These are phyloP conservation scores for Cheilosia urbana DNA, from an alignment of 2,888 invertebrate genomes.

Conservation along the genomic window DNA sequence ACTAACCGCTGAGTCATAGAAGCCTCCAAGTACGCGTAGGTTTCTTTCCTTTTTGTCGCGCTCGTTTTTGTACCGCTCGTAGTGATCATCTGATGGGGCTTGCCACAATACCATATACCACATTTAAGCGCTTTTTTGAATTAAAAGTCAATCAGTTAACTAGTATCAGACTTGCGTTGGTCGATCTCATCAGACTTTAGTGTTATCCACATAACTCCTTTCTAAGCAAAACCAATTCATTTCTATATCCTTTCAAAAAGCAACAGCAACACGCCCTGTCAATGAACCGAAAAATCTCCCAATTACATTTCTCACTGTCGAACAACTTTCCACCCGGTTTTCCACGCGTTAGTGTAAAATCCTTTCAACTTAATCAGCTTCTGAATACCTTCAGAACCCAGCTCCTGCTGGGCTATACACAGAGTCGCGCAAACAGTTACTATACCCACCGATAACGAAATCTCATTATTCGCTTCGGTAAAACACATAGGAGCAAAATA, in stretches of 20 bases:
- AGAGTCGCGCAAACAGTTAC: background rate
- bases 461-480: slow-evolving; percentile 46
- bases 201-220: no score
- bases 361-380: slow-evolving; percentile 35
- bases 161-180: no score
- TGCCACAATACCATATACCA: no score
- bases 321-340: background rate
- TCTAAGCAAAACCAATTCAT: no score
- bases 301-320: slow-evolving; percentile 8
- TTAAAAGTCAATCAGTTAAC: no score
- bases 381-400: background rate
- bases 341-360: slow-evolving; percentile 39
- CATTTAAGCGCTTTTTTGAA: no score
- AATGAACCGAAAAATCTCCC: slow-evolving; percentile 24
- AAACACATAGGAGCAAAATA: slow-evolving; percentile 53
- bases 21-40: no score
- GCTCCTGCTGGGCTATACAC: background rate
- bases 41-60: no score
- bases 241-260: background rate
- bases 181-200: no score
- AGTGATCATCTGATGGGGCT: no score
- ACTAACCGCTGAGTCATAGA: no score
- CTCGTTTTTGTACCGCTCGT: no score
- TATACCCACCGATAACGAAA: slow-evolving; percentile 26
- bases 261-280: background rate